Base-by-base conservation (phyloP, 2,797 vertebrate species). In the Dipus sagitta region DNA sequence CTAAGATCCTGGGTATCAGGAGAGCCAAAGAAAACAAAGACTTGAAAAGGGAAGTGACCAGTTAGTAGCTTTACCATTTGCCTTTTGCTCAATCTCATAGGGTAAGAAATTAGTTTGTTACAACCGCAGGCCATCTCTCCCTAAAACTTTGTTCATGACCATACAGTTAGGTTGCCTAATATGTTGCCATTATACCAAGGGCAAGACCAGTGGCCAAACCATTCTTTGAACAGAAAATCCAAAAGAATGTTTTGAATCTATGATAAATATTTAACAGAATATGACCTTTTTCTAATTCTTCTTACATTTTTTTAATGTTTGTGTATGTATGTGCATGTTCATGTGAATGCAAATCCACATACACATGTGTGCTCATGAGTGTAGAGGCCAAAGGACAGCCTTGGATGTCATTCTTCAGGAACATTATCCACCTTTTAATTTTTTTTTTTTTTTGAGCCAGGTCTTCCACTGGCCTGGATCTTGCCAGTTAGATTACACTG, bases 11-110 rank as follows among this genome's bases (percentile, higher is more conserved):
- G 58, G 67, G 62, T 60, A 94, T 84, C 80, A 70, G 47, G 90
- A 62, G 54, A 70, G 54, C 67, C 70, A 76, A 12, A 86, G 42
- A 75, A 83, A 18, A 64, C 32, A 81, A n/a, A 91, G 34, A 65
- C 72, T 83, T 92, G 68, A 85, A 64, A 85, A 64, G 65, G 34
- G 78, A 95, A 84, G 28, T 87, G 65, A 93, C 75, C 70, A 83
- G 3, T 89, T 65, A 83, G 52, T 38, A 67, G 60, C 52, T 34
- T 58, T 13, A 28, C 9, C 23, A 62, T 52, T 82, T 68, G 64
- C 76, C 93, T 79, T 78, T 24, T n/a, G 30, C n/a, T 92, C 38
- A n/a, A 15, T 20, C 14, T 83, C 34, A 64, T 26, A 74, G 18
- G 67, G 34, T 38, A 84, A 58, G 26, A 86, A 62, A 62, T 38